Evolutionary conservation across 2,888 invertebrate genomes (phyloP).

Genomic region (Trachelus tabidus): DNA sequence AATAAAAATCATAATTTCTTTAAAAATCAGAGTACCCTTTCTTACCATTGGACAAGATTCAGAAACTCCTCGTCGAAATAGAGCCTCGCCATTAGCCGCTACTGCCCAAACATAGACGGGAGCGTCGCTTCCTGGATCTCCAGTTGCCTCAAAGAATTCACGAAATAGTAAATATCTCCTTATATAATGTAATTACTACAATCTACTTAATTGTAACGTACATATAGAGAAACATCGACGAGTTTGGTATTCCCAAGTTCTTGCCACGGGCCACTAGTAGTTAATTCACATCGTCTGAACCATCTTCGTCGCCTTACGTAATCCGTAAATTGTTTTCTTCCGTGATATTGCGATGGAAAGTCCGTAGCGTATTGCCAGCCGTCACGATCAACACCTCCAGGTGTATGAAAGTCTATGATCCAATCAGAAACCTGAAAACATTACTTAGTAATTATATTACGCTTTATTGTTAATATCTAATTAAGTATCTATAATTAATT

Average conservation of each 20-base stretch:
- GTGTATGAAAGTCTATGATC: constrained; percentile 91
- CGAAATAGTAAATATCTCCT: background rate
- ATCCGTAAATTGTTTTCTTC: constrained; percentile 87
- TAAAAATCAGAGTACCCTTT: background rate
- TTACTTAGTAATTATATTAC: background rate
- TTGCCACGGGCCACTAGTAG: constrained; percentile 89
- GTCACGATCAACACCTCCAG: constrained; percentile 89
- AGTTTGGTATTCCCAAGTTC: constrained; percentile 88
- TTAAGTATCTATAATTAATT: background rate
- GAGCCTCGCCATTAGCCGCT: constrained; percentile 86
- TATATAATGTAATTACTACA: background rate
- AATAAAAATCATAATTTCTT: constrained; percentile 6
- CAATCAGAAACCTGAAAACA: constrained; percentile 80
- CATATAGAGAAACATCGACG: constrained; percentile 82
- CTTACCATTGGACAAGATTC: constrained; percentile 78
- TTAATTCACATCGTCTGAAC: constrained; percentile 84
- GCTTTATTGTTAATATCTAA: background rate
- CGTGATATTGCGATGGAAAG: constrained; percentile 89
- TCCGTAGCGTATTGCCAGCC: constrained; percentile 97
- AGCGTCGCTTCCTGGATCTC: constrained; percentile 65
- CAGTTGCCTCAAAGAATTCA: constrained; percentile 58
- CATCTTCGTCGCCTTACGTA: constrained; percentile 87
- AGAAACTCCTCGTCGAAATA: constrained; percentile 84
- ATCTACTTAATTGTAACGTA: constrained; percentile 53
- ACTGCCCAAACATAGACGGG: constrained; percentile 83